A percentile compares a stretch with the other conserved stretches of the same genome.
Conservation (phyloP, 2,797 vertebrate species). For the Lepilemur ruficaudatus region DNA sequence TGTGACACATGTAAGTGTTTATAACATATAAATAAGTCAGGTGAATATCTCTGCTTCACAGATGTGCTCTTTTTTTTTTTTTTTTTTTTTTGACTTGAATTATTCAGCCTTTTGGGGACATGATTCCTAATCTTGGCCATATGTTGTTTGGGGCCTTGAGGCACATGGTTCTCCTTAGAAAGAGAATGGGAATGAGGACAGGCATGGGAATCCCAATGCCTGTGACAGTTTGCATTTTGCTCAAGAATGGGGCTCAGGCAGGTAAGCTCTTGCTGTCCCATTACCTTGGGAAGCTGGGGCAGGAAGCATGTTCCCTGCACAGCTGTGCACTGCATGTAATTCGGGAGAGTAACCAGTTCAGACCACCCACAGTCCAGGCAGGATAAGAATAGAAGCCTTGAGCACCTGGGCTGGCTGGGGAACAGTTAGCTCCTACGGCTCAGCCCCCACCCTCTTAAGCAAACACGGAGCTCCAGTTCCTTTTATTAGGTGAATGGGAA, state of each 20-base stretch:
- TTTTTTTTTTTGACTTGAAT: constrained; percentile 36
- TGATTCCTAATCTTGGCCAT: constrained; percentile 52
- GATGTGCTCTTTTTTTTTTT: constrained; percentile 21
- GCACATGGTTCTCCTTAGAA: neutral
- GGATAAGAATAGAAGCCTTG: neutral
- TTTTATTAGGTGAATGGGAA: constrained; percentile 78
- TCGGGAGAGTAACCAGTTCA: neutral
- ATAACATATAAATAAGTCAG: constrained; percentile 65
- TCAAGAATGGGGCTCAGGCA: neutral
- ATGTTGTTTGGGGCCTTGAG: constrained; percentile 6
- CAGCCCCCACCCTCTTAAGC: neutral
- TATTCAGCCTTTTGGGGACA: constrained; percentile 60
- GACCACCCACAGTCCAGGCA: constrained; percentile 45
- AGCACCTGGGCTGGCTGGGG: constrained; percentile 41
- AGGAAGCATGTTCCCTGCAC: neutral
- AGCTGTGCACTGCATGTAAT: neutral
- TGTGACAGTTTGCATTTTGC: neutral
- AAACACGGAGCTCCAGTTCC: constrained; percentile 58
- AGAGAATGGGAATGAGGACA: neutral
- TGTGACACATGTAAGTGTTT: constrained; percentile 31
- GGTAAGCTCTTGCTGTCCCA: neutral
- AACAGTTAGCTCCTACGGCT: neutral
- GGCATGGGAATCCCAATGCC: neutral
- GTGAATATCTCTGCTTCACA: constrained; percentile 49
- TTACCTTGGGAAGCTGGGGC: neutral